These are phyloP conservation scores for Xyrichtys novacula DNA, from an alignment of 2,797 vertebrate species.

Conservation along the genomic window DNA sequence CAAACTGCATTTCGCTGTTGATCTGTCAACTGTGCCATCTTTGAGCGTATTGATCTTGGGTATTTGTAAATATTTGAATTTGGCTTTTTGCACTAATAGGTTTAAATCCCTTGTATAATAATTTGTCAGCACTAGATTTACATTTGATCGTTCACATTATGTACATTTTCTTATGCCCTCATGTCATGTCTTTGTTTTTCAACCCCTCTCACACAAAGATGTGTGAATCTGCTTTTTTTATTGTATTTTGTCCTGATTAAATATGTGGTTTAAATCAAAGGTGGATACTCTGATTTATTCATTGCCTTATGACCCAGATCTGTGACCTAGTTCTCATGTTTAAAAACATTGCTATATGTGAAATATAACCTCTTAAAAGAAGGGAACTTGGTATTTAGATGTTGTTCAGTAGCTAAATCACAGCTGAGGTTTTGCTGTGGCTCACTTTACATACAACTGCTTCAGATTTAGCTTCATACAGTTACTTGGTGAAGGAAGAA, in stretches of 20 bases:
- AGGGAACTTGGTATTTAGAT: conserved; percentile 62
- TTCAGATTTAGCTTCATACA: no score
- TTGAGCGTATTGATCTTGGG: no score
- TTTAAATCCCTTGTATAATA: no score
- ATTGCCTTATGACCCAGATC: background rate
- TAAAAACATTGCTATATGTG: background rate
- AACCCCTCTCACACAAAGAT: background rate
- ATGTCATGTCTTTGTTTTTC: background rate
- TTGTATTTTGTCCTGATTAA: background rate
- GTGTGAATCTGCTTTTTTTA: background rate
- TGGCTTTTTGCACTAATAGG: background rate
- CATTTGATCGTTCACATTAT: background rate
- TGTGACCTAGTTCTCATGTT: background rate
- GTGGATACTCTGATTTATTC: background rate
- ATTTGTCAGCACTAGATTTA: no score
- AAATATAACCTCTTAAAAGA: conserved; percentile 5
- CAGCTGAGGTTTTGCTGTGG: background rate
- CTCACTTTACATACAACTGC: background rate
- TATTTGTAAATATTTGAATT: background rate
- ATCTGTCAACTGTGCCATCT: no score
- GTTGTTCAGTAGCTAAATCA: background rate
- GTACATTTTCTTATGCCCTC: background rate
- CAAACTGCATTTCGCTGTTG: no score
- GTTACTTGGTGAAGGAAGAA: conserved; percentile 61
- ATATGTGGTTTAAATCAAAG: background rate